phyloP scores from a whole-genome alignment of 2,113 vertebrate genomes.

The Oncorhynchus nerka region DNA sequence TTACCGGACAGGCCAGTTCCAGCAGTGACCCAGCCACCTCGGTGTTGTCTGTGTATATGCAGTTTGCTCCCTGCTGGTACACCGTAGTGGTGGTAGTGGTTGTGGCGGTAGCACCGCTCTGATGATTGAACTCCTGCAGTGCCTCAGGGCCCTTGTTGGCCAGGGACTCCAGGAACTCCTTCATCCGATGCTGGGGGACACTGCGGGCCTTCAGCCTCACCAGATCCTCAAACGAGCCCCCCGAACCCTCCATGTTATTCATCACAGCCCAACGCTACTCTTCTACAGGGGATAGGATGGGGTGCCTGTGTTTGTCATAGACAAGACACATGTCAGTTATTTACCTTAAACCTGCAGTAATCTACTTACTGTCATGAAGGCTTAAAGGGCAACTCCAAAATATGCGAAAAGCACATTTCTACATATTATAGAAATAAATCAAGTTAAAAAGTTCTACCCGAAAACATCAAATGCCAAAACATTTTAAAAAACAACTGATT shows the following conservation, averaged over 20 bases:
- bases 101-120: slow-evolving; percentile 69
- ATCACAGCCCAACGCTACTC: neutral
- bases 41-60: slow-evolving; percentile 98
- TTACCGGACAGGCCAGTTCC: slow-evolving; percentile 97
- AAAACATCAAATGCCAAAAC: too few relatives aligned
- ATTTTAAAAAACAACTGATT: too few relatives aligned
- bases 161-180: slow-evolving; percentile 97
- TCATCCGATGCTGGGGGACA: slow-evolving; percentile 98
- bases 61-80: slow-evolving; percentile 94
- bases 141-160: slow-evolving; percentile 94
- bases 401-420: too few relatives aligned
- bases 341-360: too few relatives aligned
- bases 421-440: too few relatives aligned
- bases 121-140: slow-evolving; percentile 93
- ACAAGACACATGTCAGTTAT: neutral
- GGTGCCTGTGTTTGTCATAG: neutral
- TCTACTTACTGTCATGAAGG: too few relatives aligned
- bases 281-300: neutral
- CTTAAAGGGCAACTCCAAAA: too few relatives aligned
- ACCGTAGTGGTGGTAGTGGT: slow-evolving; percentile 87
- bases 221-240: slow-evolving; percentile 93
- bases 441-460: too few relatives aligned
- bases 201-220: slow-evolving; percentile 95
- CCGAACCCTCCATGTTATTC: slow-evolving; percentile 63
- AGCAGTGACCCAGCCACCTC: slow-evolving; percentile 97